phyloP scores from a whole-genome alignment of 2,797 vertebrate species.

The Merluccius polli region DNA sequence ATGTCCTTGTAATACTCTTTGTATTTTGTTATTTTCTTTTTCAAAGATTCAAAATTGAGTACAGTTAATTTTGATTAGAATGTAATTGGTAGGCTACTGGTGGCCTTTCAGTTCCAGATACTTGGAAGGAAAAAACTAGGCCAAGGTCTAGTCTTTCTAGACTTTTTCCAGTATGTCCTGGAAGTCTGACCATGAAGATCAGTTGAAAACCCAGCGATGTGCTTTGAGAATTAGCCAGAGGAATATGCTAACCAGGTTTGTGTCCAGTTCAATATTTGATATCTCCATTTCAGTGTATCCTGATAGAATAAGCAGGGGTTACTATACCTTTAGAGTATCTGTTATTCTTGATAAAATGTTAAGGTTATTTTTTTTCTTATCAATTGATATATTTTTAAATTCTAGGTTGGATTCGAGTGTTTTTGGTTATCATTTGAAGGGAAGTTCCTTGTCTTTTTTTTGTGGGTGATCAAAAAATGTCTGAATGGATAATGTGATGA shows the following conservation, averaged over 20 bases:
- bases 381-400: not conserved
- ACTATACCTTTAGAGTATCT: not conserved
- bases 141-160: not conserved
- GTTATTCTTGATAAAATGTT: not conserved
- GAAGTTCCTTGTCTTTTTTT: not conserved
- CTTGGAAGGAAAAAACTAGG: not conserved
- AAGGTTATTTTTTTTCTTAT: not conserved
- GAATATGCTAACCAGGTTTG: not conserved
- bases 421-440: not conserved
- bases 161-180: not conserved
- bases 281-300: slow-evolving; percentile 1
- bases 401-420: not conserved
- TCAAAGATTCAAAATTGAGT: not conserved
- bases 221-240: not conserved
- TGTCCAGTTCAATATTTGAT: not conserved
- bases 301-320: not conserved
- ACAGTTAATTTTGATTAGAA: not conserved
- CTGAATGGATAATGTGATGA: not conserved
- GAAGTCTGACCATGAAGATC: not conserved
- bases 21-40: not conserved
- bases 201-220: not conserved
- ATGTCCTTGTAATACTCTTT: not conserved
- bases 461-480: not conserved
- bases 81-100: not conserved
- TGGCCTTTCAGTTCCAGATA: not conserved